Evolutionary conservation across 2,113 vertebrate genomes (phyloP).

Genomic region (Syngnathoides biaculeatus): DNA sequence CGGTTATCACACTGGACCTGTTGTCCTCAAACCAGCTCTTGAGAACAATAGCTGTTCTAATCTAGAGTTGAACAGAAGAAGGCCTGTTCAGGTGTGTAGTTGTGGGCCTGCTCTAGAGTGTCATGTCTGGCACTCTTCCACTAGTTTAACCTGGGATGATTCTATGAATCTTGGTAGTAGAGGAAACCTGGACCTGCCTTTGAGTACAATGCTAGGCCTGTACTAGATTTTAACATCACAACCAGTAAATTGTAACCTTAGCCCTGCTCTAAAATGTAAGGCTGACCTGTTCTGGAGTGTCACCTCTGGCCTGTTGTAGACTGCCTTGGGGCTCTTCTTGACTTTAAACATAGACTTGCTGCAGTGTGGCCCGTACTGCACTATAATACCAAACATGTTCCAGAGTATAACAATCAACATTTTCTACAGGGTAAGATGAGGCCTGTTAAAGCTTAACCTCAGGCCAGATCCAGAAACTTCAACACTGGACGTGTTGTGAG

Average conservation of each 20-base stretch:
- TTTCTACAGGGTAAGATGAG: too few relatives aligned
- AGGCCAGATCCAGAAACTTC: too few relatives aligned
- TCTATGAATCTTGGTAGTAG: not conserved
- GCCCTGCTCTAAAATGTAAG: not conserved
- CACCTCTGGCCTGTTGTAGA: not conserved
- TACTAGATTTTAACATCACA: not conserved
- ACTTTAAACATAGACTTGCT: not conserved
- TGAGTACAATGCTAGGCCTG: not conserved
- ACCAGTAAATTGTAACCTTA: not conserved
- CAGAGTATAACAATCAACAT: not conserved
- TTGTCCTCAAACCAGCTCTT: not conserved
- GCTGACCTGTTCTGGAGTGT: not conserved
- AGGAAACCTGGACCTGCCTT: not conserved
- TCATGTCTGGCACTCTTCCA: not conserved
- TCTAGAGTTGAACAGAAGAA: not conserved
- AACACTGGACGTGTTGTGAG: too few relatives aligned
- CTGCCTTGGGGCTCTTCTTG: not conserved
- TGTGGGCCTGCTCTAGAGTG: not conserved
- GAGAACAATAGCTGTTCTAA: not conserved
- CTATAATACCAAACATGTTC: not conserved
- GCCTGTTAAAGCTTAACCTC: too few relatives aligned
- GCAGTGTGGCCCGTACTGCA: not conserved
- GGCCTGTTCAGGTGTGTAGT: not conserved
- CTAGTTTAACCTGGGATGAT: not conserved
- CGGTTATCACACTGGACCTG: not conserved